Conservation (phyloP, 2,797 vertebrate species). For the Glossophaga mutica region DNA sequence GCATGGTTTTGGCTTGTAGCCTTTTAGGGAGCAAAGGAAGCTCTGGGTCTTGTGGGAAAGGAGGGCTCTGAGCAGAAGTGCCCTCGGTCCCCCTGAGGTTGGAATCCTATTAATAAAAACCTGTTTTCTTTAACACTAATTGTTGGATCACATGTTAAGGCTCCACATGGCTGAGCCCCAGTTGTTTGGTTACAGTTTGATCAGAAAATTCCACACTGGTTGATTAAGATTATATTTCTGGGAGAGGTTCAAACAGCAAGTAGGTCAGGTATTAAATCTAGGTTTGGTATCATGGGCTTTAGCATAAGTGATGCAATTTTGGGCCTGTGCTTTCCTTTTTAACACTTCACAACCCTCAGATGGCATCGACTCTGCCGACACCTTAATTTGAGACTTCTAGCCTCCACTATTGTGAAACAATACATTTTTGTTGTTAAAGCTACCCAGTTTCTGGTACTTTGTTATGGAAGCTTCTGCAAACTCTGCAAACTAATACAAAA, state of each 20-base stretch:
- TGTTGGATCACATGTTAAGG: no score
- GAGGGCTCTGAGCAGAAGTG: no score
- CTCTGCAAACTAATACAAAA: not conserved
- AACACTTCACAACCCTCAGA: not conserved
- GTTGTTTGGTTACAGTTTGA: no score
- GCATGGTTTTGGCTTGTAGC: no score
- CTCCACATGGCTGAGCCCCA: no score
- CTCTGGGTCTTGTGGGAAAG: no score
- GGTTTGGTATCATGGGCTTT: not conserved
- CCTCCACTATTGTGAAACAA: not conserved
- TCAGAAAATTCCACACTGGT: not conserved
- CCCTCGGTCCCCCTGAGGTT: no score
- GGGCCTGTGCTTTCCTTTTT: not conserved
- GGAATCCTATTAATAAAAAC: no score
- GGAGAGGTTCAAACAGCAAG: not conserved
- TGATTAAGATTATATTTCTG: not conserved
- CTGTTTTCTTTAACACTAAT: no score
- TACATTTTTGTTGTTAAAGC: not conserved
- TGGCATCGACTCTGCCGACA: not conserved
- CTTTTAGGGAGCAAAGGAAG: no score
- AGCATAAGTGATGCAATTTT: not conserved
- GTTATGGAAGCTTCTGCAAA: not conserved
- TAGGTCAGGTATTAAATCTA: not conserved
- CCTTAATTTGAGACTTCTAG: not conserved
- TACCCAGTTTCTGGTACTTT: not conserved